Evolutionary conservation across 2,888 invertebrate species (phyloP).

Genomic region (Drosophila testacea): DNA sequence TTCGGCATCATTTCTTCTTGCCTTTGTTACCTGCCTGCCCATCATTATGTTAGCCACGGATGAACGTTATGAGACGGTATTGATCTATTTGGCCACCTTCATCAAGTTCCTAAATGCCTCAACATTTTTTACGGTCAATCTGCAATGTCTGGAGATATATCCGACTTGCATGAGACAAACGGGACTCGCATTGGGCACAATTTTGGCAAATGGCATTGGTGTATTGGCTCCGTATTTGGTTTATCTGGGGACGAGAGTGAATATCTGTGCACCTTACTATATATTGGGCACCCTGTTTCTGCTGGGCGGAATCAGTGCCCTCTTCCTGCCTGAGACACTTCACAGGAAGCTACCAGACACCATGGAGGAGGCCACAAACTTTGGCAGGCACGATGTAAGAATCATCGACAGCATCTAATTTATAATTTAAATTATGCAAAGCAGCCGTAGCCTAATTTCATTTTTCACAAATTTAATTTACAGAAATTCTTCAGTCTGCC

Average conservation of each 20-base stretch:
- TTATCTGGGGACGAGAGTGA: constrained; percentile 86
- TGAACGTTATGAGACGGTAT: constrained; percentile 75
- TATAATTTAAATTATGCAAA: constrained; percentile 71
- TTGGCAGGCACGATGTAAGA: constrained; percentile 86
- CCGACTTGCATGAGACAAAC: constrained; percentile 89
- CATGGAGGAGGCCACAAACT: constrained; percentile 87
- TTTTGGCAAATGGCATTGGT: constrained; percentile 86
- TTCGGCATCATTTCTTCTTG: constrained; percentile 84
- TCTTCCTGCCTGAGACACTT: constrained; percentile 88
- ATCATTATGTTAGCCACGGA: constrained; percentile 84
- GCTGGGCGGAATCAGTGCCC: constrained; percentile 85
- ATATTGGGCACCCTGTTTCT: constrained; percentile 85
- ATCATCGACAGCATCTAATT: constrained; percentile 61
- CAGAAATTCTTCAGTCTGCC: constrained; percentile 85
- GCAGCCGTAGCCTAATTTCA: constrained; percentile 72
- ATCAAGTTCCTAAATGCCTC: constrained; percentile 87
- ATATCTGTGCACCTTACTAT: constrained; percentile 85
- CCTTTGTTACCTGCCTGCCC: constrained; percentile 84
- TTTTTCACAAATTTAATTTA: constrained; percentile 67
- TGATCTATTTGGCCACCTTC: constrained; percentile 85
- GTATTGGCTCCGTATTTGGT: constrained; percentile 88
- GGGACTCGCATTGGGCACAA: constrained; percentile 87
- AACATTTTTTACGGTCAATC: constrained; percentile 87
- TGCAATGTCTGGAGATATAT: constrained; percentile 89
- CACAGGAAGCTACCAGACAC: constrained; percentile 88